Conservation (phyloP, 2,888 invertebrate genomes). For the Hesperia comma region DNA sequence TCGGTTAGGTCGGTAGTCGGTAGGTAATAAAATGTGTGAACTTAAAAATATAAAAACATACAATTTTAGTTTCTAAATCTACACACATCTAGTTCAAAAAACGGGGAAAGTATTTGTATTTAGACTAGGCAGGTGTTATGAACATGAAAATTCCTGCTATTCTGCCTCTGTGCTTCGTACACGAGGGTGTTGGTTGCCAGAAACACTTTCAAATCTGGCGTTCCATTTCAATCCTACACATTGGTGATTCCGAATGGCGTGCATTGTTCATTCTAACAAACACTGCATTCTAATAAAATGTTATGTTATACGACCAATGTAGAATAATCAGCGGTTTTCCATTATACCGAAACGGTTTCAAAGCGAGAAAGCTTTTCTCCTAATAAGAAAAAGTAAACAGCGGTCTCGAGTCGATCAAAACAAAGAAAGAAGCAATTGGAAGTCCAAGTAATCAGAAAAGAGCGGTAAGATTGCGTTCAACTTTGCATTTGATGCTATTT, state of each 20-base stretch:
- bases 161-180: background rate
- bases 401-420: constrained; percentile 56
- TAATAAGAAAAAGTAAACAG: constrained; percentile 52
- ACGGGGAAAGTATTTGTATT: background rate
- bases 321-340: constrained; percentile 15
- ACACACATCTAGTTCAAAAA: too few species aligned
- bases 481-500: constrained; percentile 58
- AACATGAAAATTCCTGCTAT: background rate
- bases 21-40: too few species aligned
- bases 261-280: background rate
- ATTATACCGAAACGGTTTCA: constrained; percentile 15
- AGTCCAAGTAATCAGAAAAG: constrained; percentile 59
- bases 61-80: too few species aligned
- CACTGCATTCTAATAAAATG: background rate
- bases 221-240: background rate
- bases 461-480: constrained; percentile 48
- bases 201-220: background rate
- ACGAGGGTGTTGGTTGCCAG: background rate
- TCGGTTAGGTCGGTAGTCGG: too few species aligned
- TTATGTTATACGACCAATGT: background rate
- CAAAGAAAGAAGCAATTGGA: constrained; percentile 58
- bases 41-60: too few species aligned
- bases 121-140: background rate
- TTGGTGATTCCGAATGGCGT: background rate
- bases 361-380: constrained; percentile 39